Percentiles rank a stretch among this genome's conserved stretches.
Evolutionary conservation across 2,888 invertebrate genomes (phyloP).

Genomic region (Chironomus tentans): DNA sequence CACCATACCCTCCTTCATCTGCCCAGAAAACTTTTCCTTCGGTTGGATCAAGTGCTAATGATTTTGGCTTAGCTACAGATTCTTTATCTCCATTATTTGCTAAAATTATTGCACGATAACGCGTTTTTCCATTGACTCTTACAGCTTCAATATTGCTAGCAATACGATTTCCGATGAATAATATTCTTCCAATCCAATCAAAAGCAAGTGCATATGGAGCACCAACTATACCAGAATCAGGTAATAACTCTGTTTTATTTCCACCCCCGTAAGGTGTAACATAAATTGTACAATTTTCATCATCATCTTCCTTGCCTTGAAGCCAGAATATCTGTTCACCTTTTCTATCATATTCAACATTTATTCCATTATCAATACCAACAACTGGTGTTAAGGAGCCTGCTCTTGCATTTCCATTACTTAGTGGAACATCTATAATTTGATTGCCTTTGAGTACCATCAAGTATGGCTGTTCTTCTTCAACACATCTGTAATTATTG

Average conservation of each 20-base stretch:
- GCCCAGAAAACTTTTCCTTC: constrained; percentile 94
- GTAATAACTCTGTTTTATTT: constrained; percentile 69
- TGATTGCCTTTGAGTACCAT: constrained; percentile 85
- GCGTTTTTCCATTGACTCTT: constrained; percentile 72
- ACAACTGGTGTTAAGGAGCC: constrained; percentile 80
- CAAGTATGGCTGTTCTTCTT: constrained; percentile 81
- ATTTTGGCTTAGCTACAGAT: constrained; percentile 79
- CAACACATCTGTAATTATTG: constrained; percentile 59
- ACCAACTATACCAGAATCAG: constrained; percentile 78
- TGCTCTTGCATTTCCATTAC: constrained; percentile 63
- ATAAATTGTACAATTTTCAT: constrained; percentile 79
- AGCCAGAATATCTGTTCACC: constrained; percentile 81
- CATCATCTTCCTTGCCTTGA: constrained; percentile 65
- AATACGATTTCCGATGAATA: constrained; percentile 82
- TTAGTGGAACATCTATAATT: constrained; percentile 73
- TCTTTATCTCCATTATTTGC: constrained; percentile 79
- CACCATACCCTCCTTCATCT: constrained; percentile 86
- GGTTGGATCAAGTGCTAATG: constrained; percentile 83
- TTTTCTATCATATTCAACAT: constrained; percentile 85
- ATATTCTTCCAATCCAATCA: constrained; percentile 93
- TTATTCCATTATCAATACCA: constrained; percentile 76
- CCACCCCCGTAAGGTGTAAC: constrained; percentile 78
- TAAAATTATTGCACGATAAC: constrained; percentile 75
- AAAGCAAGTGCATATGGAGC: constrained; percentile 86
- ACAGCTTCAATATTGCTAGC: constrained; percentile 88